Base-by-base conservation (phyloP, 2,888 invertebrate species). In the Standfussiana lucernea region DNA sequence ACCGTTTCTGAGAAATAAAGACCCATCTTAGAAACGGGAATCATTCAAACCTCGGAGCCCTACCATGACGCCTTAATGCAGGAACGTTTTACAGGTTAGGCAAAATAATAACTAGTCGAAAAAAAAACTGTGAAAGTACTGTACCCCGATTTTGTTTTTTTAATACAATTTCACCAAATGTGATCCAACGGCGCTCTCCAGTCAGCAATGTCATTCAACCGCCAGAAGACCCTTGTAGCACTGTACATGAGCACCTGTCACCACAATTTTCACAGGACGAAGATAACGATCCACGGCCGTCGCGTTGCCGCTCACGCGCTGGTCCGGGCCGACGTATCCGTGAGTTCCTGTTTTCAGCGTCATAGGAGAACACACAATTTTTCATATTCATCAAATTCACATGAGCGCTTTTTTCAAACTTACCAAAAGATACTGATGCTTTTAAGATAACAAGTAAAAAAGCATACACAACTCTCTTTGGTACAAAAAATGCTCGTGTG, bases 261-360 rank as follows among this genome's bases (percentile, higher is more conserved):
- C 6, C 42, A 65, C 32, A n/a, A 24, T 77, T 76, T 76, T 37
- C 50, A 35, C 53, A 65, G 56, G 32, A 45, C 24, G 24, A 47
- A 15, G 56, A 40, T 1, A 15, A 28, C 6, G 35, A 37, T 24
- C 56, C 11, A 35, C 56, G 8, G 35, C 18, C 24, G 0, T 59
- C 59, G 35, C 59, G 0, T 59, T 40, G 40, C 47, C 10, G 13
- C 10, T 50, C 72, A 11, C 76, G 42, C n/a, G 4, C 1, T 18
- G 2, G 21, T 15, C 7, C 18, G 18, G 40, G 21, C 10, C 37
- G 21, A 0, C 61, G 42, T 1, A 1, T 35, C 24, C 24, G 50
- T 77, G 78, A 69, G 79, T 68, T 50, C 21, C 45, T 40, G 11
- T 40, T 42, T 28, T 62, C 45, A 62, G 59, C 18, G 21, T 18